Base-by-base conservation (phyloP, 1,140 invertebrate species). In the Drosophila punjabiensis region DNA sequence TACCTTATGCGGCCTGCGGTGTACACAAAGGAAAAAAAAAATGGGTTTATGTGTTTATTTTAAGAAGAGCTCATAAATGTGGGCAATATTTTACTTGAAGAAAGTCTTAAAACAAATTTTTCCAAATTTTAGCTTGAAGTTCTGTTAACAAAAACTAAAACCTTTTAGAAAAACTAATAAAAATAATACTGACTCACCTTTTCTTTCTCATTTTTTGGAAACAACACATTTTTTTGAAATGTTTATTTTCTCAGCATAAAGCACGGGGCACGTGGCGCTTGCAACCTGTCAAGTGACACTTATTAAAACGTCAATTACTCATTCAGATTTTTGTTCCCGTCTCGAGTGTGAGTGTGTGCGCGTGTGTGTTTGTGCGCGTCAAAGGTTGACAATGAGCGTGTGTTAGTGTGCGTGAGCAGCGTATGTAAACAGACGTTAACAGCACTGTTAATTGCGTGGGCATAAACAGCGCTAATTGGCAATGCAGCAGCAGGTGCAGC, bases 271-370 rank as follows among this genome's bases (percentile, higher is more conserved):
- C 69, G 56, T 74, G 79, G 35, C 50, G 24, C 45, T 67, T 80
- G 62, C 59, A 63, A 43, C 56, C 39, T 63, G 79, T 63, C 79
- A 68, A 79, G 79, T 76, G 50, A 14, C 65, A 79, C 83, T 86
- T 87, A 86, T 86, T 87, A 86, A 86, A 86, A 82, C 81, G 83
- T 86, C 75, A 86, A 75, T 76, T 82, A 82, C 75, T 79, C 82
- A 87, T 71, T 78, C 75, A 55, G 65, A 69, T 78, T 77, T n/a
- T 79, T 79, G 82, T 79, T 67, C 47, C 45, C 35, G 52, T 48
- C 75, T 82, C 61, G 43, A 78, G 67, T n/a, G n/a, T n/a, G n/a
- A n/a, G n/a, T 37, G 74, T 41, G 53, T 28, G 74, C 48, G 43
- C 50, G 28, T 50, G 35, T 48, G 53, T 50, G 58, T 14, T 32